Evolutionary conservation across 2,797 vertebrate genomes (phyloP), one percentile per base, ranked within the genome.

Genomic region (Lacerta agilis): DNA sequence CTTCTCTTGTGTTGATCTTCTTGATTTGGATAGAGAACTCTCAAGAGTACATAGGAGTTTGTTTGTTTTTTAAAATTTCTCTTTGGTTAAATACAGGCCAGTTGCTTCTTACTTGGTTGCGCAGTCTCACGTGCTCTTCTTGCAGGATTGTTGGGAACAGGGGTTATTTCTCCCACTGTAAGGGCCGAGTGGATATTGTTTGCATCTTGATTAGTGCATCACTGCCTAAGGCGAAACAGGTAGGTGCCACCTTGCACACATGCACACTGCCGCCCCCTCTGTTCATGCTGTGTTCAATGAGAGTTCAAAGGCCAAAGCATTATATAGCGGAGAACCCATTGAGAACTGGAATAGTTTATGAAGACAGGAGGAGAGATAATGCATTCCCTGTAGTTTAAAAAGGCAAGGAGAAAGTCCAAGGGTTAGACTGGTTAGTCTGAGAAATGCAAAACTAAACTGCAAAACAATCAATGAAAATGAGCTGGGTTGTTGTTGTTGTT

Each of bases 291-390:
- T 89, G 36, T 69, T 86, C 78, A 76, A 10, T 43, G 27, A 82
- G 79, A 86, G 80, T 77, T 83, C 87, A 89, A 88, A 92, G 87
- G 72, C 69, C 88, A 81, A 76, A 61, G 7, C 67, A 80, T 17
- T n/a, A 38, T 38, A 61, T 33, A 33, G 10, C 27, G 64, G 86
- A 36, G 49, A 82, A 87, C 38, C 27, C 27, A 33, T 36, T 75
- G 71, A 66, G 29, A 87, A 27, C 79, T 45, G 20, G 8, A 82
- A 17, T 20, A 33, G 10, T 41, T 72, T 80, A 33, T 55, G 33
- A n/a, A 79, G 25, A 75, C 41, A 64, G 41, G 20, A 75, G 55
- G 33, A 87, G 20, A 66, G 33, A 25, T 33, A 61, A 41, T 61
- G 33, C 33, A 61, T 15, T 49, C 38, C 27, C 55, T n/a, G 6